These are phyloP conservation scores for Halcyon badia DNA, from an alignment of 2,797 vertebrate species.

Conservation along the genomic window DNA sequence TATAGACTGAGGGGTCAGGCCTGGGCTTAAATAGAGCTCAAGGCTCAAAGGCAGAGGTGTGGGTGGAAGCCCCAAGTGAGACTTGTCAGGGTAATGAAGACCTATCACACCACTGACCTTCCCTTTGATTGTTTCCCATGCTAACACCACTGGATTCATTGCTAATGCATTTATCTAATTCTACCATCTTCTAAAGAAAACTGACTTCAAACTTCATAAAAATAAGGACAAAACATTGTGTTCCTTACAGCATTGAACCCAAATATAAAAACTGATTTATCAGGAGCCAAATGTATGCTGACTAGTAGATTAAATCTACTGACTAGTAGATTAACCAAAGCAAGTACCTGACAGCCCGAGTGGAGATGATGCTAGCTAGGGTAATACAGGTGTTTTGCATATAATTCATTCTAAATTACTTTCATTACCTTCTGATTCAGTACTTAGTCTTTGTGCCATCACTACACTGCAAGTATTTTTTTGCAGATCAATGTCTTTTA, in stretches of 20 bases:
- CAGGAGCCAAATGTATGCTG: neutral
- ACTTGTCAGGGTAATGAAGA: neutral
- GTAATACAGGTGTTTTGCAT: neutral
- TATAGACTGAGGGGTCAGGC: fast-evolving
- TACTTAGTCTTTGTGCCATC: neutral
- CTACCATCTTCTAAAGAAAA: neutral
- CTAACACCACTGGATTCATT: neutral
- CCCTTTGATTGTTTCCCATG: neutral
- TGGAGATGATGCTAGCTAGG: neutral
- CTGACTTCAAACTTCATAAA: neutral
- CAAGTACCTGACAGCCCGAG: neutral
- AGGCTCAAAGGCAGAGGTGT: neutral
- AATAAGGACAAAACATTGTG: neutral
- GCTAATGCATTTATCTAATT: neutral
- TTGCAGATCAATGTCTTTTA: neutral
- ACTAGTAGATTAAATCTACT: neutral
- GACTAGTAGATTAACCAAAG: neutral
- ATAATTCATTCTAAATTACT: neutral
- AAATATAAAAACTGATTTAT: neutral
- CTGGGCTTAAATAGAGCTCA: neutral
- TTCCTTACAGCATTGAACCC: neutral
- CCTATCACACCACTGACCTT: neutral
- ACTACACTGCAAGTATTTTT: neutral
- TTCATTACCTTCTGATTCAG: neutral
- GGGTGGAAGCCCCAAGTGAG: neutral